These are phyloP conservation scores for Echiichthys vipera DNA, from an alignment of 2,797 vertebrate species.

Conservation along the genomic window DNA sequence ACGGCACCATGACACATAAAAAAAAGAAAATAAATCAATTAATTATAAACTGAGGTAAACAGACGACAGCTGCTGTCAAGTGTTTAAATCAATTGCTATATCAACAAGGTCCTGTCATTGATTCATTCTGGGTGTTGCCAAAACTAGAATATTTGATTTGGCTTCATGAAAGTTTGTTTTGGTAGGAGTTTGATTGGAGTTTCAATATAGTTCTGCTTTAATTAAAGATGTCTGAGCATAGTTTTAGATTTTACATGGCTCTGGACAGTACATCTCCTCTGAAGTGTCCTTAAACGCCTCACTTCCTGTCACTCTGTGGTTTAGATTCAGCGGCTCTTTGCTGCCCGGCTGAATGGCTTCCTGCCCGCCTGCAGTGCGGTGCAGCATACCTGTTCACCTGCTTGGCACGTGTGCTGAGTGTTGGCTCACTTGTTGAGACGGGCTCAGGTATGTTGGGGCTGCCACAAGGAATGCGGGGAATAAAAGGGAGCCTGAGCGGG, in stretches of 20 bases:
- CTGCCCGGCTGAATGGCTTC: conserved; percentile 6
- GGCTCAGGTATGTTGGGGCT: conserved; percentile 63
- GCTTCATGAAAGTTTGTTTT: conserved; percentile 5
- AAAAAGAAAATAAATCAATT: conserved; percentile 21
- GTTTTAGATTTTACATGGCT: background rate
- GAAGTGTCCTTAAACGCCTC: background rate
- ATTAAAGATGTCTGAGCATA: background rate
- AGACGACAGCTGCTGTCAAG: conserved; percentile 27
- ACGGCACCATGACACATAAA: background rate
- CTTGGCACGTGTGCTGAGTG: conserved; percentile 30
- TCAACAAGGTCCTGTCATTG: conserved; percentile 3
- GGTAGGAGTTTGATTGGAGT: conserved; percentile 9
- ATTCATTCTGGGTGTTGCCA: conserved; percentile 43
- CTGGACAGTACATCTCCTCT: background rate
- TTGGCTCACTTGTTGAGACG: conserved; percentile 54
- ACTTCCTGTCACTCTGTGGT: background rate
- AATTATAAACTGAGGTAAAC: conserved; percentile 20
- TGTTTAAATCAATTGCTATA: conserved; percentile 6
- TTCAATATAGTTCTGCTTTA: background rate
- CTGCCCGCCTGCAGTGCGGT: conserved; percentile 2
- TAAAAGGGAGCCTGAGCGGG: background rate
- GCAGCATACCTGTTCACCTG: conserved; percentile 29
- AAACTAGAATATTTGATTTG: conserved; percentile 16
- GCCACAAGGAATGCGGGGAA: conserved; percentile 49
- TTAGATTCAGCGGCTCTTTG: conserved; percentile 2